Base-by-base conservation (phyloP, 2,113 vertebrate genomes). In the Tyrannus savana region DNA sequence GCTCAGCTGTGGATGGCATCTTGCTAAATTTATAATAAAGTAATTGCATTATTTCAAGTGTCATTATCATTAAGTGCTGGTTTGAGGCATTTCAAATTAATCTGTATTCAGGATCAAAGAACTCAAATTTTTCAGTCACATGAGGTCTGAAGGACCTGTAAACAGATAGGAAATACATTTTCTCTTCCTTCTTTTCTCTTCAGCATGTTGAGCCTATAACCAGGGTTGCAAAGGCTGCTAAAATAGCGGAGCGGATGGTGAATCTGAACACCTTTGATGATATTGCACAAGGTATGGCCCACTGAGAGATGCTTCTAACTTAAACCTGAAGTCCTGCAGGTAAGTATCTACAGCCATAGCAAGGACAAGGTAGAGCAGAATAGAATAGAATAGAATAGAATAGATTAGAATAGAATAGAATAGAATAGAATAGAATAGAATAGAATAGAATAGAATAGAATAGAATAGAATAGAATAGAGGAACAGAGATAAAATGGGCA, bases 231-330 rank as follows among this genome's bases (percentile, higher is more conserved):
- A 98, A 97, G 80, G 97, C 96, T 62, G 92, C 97, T 84, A 99
- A 99, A 96, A 98, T 99, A 44, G 78, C 99, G 5, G 99, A 99
- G 95, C 98, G 99, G 64, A 99, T 99, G 98, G 98, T 99, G 95
- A 98, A 98, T 94, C 99, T 99, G 97, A 99, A 99, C 89, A 98
- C 90, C 3, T 99, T 98, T 84, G 98, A 99, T 96, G 99, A 99
- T 63, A 97, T 99, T 81, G 98, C 98, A 89, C 99, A 99, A 98
- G 99, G 99, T 99, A 97, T 18, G 42, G 67, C 41, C 44, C 39
- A 59, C 42, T 79, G 35, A 47, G 35, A 80, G 9, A 5, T 47
- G 14, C n/a, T 74, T 75, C 49, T 91, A 39, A 60, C 22, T 76
- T 46, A 33, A 30, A 22, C 41, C 63, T 39, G 35, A 52, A 25